Conservation (phyloP, 2,113 vertebrate genomes). For the Herpetotheres cachinnans region DNA sequence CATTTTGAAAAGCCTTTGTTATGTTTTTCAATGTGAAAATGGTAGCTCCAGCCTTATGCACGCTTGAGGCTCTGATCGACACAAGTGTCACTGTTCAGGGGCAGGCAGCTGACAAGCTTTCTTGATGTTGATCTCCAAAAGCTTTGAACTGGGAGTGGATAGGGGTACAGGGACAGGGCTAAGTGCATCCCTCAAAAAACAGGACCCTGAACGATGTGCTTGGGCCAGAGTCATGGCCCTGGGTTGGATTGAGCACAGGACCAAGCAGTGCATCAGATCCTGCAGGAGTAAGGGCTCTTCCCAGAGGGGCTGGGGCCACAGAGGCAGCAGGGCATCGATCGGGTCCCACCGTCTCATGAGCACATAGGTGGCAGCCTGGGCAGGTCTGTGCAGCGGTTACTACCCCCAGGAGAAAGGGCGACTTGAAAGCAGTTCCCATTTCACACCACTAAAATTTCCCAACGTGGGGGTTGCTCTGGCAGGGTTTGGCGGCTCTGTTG, state of each 20-base stretch:
- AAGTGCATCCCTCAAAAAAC: neutral
- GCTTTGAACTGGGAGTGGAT: neutral
- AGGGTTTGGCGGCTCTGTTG: neutral
- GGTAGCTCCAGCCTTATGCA: neutral
- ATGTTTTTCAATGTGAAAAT: neutral
- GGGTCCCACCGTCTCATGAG: neutral
- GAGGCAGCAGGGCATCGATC: neutral
- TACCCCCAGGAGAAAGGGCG: neutral
- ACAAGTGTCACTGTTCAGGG: neutral
- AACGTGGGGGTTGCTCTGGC: neutral
- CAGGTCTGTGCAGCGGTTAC: neutral
- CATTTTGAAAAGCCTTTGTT: neutral
- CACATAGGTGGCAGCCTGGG: neutral
- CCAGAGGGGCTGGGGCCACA: accelerated
- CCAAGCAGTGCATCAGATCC: neutral
- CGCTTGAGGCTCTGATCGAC: neutral
- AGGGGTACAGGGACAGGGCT: neutral
- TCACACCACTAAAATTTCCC: neutral
- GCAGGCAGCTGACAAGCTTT: neutral
- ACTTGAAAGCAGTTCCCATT: neutral
- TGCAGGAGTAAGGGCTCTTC: neutral
- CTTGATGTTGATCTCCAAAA: neutral
- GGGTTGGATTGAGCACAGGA: neutral
- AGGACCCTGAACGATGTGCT: neutral
- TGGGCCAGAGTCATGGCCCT: neutral